A percentile compares a stretch with the other conserved stretches of the same genome.
phyloP scores from a whole-genome alignment of 2,797 vertebrate genomes.

The Iguana delicatissima region DNA sequence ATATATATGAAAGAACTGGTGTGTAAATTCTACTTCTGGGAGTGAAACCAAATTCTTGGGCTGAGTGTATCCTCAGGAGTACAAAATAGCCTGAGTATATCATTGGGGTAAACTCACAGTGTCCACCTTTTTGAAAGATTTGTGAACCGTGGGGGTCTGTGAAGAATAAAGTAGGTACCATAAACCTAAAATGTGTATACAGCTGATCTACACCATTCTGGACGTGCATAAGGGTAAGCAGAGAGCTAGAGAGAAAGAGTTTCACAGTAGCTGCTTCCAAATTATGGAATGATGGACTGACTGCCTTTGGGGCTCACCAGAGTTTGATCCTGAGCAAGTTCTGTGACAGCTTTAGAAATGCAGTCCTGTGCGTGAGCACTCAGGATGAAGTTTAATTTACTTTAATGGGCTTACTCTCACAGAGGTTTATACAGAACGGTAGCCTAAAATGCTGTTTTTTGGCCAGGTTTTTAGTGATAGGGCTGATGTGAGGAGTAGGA shows the following conservation, averaged over 20 bases:
- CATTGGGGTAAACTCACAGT: too few species aligned
- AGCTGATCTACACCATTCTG: too few species aligned
- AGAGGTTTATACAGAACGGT: neutral
- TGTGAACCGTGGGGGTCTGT: too few species aligned
- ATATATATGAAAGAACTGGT: neutral
- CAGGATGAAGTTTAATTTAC: neutral
- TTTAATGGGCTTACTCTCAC: neutral
- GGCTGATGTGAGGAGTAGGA: neutral
- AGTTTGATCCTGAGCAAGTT: neutral
- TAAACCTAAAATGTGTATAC: too few species aligned
- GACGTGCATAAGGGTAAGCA: neutral
- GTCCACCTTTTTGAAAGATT: too few species aligned
- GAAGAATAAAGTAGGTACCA: too few species aligned
- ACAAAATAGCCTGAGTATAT: too few species aligned
- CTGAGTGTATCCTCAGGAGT: neutral
- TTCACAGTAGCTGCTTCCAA: neutral
- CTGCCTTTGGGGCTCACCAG: neutral
- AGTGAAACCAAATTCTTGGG: neutral
- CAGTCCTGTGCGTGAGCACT: neutral
- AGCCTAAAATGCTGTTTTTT: neutral
- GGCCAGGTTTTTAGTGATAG: neutral
- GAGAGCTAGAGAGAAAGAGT: neutral
- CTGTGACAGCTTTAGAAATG: neutral
- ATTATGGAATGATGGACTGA: neutral
- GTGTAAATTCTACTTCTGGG: neutral